A percentile compares a stretch with the other conserved stretches of the same genome.
Evolutionary conservation across 92 coral and sea anemone genomes (phyloP).

Genomic region (Zoanthus sansibaricus): DNA sequence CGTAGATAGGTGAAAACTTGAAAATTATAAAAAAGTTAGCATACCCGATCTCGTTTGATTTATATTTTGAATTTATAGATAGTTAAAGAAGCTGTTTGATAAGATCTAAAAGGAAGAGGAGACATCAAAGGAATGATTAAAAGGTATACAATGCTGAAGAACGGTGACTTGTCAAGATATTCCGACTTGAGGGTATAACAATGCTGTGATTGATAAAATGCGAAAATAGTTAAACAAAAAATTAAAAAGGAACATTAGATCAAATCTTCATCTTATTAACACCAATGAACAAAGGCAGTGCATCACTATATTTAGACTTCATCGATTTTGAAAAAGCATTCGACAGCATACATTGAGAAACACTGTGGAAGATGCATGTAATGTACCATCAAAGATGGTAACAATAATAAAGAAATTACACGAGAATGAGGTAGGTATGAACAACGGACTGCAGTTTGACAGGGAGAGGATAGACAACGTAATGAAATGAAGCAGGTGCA

Average conservation of each 20-base stretch:
- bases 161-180: conserved; percentile 3
- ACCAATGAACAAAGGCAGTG: background rate
- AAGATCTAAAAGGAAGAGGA: background rate
- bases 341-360: background rate
- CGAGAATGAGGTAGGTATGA: background rate
- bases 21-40: background rate
- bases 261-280: background rate
- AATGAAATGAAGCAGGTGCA: background rate
- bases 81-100: background rate
- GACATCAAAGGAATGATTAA: background rate
- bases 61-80: background rate
- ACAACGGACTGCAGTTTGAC: background rate
- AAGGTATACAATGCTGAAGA: background rate
- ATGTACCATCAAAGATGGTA: background rate
- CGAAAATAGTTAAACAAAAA: background rate
- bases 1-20: too few species aligned
- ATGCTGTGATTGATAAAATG: background rate
- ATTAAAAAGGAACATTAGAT: background rate
- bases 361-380: background rate
- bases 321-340: background rate
- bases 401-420: background rate
- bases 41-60: too few species aligned
- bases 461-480: background rate
- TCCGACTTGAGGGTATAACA: background rate
- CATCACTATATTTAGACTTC: background rate